A percentile compares a stretch with the other conserved stretches of the same genome.
phyloP scores from a whole-genome alignment of 2,113 vertebrate species.

The Xiphophorus hellerii region DNA sequence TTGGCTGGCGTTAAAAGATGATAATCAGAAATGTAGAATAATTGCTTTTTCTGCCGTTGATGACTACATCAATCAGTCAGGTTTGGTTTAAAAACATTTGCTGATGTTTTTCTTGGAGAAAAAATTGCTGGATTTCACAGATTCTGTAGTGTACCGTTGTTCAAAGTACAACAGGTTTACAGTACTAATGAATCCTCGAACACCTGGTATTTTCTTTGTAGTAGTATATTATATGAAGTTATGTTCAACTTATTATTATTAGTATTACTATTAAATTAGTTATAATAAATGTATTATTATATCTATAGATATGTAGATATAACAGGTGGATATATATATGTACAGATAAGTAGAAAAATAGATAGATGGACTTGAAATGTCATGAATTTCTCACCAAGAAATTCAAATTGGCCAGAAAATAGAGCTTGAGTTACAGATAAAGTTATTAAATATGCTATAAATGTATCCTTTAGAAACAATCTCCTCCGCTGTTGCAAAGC shows the following conservation, averaged over 20 bases:
- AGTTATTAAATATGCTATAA: no score
- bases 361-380: no score
- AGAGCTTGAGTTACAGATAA: no score
- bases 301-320: no score
- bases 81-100: conserved; percentile 5
- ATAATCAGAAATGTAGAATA: neutral
- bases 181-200: neutral
- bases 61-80: neutral
- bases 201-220: neutral
- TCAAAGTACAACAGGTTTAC: neutral
- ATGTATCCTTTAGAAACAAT: neutral
- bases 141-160: neutral
- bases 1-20: neutral
- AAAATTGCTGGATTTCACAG: neutral
- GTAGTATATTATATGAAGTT: neutral
- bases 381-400: no score
- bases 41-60: no score
- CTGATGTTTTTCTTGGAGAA: neutral
- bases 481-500: neutral
- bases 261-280: no score
- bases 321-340: no score
- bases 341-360: no score
- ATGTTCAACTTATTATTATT: no score
- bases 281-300: no score
- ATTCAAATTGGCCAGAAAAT: no score